Evolutionary conservation across 2,797 vertebrate species (phyloP), one percentile per base, ranked within the genome.

Genomic region (Propithecus deckenii): DNA sequence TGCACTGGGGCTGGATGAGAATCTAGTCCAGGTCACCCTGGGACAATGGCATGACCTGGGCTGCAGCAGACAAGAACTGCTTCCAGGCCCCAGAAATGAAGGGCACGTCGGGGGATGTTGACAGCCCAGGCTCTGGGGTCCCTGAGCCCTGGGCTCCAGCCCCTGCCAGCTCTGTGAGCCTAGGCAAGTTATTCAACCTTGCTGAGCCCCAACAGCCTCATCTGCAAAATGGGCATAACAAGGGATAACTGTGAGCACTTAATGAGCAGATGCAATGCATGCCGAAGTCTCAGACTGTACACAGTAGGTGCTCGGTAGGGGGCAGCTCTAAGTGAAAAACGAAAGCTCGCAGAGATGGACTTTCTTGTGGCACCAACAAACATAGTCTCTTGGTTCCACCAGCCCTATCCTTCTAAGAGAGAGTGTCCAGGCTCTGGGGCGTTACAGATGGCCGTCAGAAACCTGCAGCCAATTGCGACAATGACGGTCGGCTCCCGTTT

Each of bases 291-390:
- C 52, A 0, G 86, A 23, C 46, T 4, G 52, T 0, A 13, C 4
- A 0, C 0, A 0, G 28, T 2, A 2, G 11, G 32, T 0, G 35
- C 30, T 43, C 87, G 22, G 0, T 23, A 43, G 35, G 2, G 32
- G 46, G 46, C 35, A 12, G 63, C 65, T 32, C 6, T 41, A 10
- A 11, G 41, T 30, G 25, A 35, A 80, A 35, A 86, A 32, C 59
- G 81, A 57, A 75, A n/a, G 1, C 35, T 80, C 32, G 3, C 4
- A 38, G 43, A 23, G 4, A 28, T 28, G 50, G 23, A 43, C 72
- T 32, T 61, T 23, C 41, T 61, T 17, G 9, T 22, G n/a, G 30
- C 43, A 75, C 71, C 18, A 17, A 14, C 18, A 52, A 30, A 52
- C 17, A 17, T 8, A 32, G 74, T 52, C 14, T 72, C 67, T 15